phyloP scores from a whole-genome alignment of 2,113 vertebrate species.

The Urocolius indicus region DNA sequence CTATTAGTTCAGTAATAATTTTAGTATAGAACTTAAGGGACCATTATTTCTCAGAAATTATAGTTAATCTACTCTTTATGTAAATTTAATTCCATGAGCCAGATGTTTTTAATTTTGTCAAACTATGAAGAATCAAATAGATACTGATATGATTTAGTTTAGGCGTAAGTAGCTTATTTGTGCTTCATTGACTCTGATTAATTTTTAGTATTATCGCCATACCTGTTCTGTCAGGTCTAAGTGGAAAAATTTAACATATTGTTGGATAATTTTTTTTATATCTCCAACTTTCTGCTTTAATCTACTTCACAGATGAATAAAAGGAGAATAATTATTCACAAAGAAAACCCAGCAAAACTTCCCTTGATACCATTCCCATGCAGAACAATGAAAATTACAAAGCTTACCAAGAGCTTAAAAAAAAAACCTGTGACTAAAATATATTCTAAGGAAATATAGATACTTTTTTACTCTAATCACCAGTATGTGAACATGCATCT shows the following conservation, averaged over 20 bases:
- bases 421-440: neutral
- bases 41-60: neutral
- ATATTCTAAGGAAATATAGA: neutral
- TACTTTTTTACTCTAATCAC: neutral
- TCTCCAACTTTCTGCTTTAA: neutral
- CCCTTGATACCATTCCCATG: neutral
- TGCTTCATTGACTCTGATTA: slow-evolving; percentile 27
- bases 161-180: slow-evolving; percentile 16
- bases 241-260: neutral
- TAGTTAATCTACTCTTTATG: neutral
- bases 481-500: neutral
- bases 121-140: slow-evolving; percentile 39
- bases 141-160: neutral
- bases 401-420: neutral
- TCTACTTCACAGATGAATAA: neutral
- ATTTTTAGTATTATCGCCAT: neutral
- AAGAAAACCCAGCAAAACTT: neutral
- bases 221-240: neutral
- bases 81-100: neutral
- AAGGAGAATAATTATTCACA: neutral
- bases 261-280: neutral
- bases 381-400: neutral
- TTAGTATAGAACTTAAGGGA: slow-evolving; percentile 40
- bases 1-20: slow-evolving; percentile 50
- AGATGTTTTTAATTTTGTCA: slow-evolving; percentile 20